phyloP scores from a whole-genome alignment of 2,113 vertebrate species.

The Capricornis sumatraensis region DNA sequence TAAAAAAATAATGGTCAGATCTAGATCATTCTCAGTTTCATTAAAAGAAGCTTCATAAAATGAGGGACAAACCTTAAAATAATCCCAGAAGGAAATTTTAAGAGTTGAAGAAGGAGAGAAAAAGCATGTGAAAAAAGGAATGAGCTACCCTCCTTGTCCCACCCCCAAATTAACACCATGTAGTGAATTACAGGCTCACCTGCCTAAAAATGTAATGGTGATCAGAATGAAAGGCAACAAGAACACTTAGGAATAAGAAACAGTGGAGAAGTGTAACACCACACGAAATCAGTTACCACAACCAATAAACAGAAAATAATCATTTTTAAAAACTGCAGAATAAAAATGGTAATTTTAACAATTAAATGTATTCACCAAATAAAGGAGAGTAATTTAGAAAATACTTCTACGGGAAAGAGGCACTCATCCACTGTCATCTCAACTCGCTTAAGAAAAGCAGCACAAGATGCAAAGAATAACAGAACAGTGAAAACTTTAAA shows the following conservation, averaged over 20 bases:
- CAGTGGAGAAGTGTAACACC: neutral
- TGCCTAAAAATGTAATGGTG: neutral
- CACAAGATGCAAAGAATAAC: neutral
- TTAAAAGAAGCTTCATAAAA: neutral
- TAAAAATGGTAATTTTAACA: constrained; percentile 6
- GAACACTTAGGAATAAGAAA: neutral
- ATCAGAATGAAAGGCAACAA: neutral
- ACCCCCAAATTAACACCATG: neutral
- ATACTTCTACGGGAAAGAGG: neutral
- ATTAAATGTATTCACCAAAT: neutral
- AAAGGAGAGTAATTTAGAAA: neutral
- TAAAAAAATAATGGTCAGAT: neutral
- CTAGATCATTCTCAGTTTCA: neutral
- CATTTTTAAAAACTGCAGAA: neutral
- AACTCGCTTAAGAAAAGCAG: neutral
- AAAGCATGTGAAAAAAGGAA: neutral
- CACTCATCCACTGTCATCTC: neutral
- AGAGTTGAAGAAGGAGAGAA: neutral
- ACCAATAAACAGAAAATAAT: neutral
- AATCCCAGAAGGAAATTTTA: neutral
- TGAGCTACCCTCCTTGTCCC: neutral
- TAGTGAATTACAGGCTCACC: neutral
- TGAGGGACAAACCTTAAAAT: neutral
- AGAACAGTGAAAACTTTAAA: neutral
- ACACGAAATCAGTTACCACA: neutral